Conservation (phyloP, 2,113 vertebrate genomes). For the Calonectris borealis region DNA sequence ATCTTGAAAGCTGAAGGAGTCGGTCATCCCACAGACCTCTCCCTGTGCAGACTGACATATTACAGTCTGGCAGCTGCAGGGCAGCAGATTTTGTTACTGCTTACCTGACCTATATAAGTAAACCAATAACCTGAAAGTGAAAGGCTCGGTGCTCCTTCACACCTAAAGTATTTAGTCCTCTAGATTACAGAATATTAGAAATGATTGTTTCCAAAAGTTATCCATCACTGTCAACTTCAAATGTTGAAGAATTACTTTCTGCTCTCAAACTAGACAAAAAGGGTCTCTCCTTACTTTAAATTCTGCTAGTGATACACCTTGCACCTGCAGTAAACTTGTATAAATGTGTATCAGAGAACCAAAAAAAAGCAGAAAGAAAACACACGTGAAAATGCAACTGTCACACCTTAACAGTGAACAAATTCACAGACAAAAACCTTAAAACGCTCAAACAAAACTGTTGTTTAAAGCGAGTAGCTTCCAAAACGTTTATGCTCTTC, state of each 20-base stretch:
- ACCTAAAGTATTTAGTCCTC: background rate
- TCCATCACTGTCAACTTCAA: background rate
- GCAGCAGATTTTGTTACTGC: slow-evolving; percentile 2
- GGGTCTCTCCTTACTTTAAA: background rate
- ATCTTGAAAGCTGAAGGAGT: background rate
- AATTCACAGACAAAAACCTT: background rate
- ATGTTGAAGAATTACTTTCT: background rate
- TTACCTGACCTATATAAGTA: slow-evolving; percentile 8
- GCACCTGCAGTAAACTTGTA: background rate
- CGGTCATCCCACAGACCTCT: background rate
- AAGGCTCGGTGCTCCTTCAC: background rate
- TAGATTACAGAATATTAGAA: background rate
- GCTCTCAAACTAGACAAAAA: background rate
- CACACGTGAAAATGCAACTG: background rate
- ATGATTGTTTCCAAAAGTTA: background rate
- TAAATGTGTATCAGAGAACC: background rate
- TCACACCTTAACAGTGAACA: background rate
- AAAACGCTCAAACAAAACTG: background rate
- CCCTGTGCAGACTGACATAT: background rate
- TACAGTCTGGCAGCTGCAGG: slow-evolving; percentile 11
- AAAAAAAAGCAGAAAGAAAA: background rate
- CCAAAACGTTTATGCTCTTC: background rate
- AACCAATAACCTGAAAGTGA: slow-evolving; percentile 11
- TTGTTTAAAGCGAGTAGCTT: background rate
- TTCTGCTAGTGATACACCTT: background rate